Conservation (phyloP, 53 echinoderm and acorn worm species). For the Glandiceps talaboti region DNA sequence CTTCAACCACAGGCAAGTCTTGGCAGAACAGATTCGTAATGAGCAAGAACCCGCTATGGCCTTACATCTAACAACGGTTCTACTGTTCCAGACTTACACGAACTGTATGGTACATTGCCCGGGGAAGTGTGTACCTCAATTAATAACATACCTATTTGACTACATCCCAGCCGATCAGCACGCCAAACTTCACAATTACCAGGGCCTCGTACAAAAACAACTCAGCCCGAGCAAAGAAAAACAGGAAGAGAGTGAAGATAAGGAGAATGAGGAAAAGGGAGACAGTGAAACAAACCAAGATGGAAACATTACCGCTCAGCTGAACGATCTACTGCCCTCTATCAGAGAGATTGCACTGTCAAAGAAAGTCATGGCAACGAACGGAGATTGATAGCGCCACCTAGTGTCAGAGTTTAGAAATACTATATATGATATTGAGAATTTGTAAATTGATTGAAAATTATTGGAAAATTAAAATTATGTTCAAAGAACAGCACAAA, state of each 20-base stretch:
- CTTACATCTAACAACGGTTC: conserved; percentile 63
- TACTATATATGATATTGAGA: too few species aligned
- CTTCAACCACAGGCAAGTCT: conserved; percentile 71
- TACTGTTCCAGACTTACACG: conserved; percentile 74
- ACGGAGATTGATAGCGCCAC: conserved; percentile 25
- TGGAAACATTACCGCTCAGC: conserved; percentile 16
- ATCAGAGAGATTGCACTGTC: conserved; percentile 69
- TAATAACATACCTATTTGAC: conserved; percentile 48
- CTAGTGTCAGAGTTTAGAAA: neutral
- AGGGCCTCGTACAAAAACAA: conserved; percentile 83
- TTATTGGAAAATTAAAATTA: too few species aligned
- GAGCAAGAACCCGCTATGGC: conserved; percentile 73
- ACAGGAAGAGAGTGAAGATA: conserved; percentile 8
- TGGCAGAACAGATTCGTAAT: conserved; percentile 71
- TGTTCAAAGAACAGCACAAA: too few species aligned
- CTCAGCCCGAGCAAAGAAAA: conserved; percentile 40
- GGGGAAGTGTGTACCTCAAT: conserved; percentile 84
- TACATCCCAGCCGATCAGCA: conserved; percentile 53
- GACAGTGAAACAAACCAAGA: conserved; percentile 17
- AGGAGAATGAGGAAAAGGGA: conserved; percentile 6
- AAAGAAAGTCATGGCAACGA: conserved; percentile 51
- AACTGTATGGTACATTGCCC: conserved; percentile 90
- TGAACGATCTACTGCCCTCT: conserved; percentile 49
- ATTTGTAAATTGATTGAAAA: conserved; percentile 8
- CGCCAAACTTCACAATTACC: conserved; percentile 51